Evolutionary conservation across 2,797 vertebrate species (phyloP).

Genomic region (Molossus alvarezi): DNA sequence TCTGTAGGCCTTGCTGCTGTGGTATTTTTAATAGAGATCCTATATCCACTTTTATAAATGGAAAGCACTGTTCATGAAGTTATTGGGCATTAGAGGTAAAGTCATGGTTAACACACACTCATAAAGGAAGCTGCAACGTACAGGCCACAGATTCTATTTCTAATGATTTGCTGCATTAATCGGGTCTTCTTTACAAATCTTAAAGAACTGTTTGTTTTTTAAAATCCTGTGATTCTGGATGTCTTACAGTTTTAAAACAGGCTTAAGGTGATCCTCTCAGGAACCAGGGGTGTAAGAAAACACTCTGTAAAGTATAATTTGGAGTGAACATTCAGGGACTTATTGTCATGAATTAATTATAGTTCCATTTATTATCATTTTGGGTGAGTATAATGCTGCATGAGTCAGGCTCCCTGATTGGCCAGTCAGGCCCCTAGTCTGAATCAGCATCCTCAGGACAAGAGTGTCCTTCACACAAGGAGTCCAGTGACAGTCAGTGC

Average conservation of each 20-base stretch:
- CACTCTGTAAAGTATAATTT: not conserved
- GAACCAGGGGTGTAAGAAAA: not conserved
- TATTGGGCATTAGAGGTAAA: not conserved
- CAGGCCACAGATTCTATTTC: not conserved
- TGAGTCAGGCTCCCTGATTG: not conserved
- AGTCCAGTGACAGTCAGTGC: not conserved
- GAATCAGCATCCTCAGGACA: not conserved
- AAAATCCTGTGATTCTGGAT: not conserved
- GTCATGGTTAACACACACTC: not conserved
- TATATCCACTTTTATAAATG: not conserved
- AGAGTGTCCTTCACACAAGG: not conserved
- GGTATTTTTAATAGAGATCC: not conserved
- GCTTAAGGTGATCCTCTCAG: not conserved
- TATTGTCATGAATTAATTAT: not conserved
- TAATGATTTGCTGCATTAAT: not conserved
- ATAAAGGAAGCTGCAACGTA: not conserved
- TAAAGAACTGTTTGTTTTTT: not conserved
- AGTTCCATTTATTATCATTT: not conserved
- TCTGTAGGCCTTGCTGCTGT: not conserved
- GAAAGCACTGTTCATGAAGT: not conserved
- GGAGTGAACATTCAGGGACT: not conserved
- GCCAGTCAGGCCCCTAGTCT: not conserved
- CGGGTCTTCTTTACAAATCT: not conserved
- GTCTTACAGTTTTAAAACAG: conserved; percentile 48
- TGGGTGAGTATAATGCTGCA: not conserved